Evolutionary conservation across 1,140 invertebrate genomes (phyloP), one percentile per base, ranked within the genome.

Genomic region (Drosophila erecta): DNA sequence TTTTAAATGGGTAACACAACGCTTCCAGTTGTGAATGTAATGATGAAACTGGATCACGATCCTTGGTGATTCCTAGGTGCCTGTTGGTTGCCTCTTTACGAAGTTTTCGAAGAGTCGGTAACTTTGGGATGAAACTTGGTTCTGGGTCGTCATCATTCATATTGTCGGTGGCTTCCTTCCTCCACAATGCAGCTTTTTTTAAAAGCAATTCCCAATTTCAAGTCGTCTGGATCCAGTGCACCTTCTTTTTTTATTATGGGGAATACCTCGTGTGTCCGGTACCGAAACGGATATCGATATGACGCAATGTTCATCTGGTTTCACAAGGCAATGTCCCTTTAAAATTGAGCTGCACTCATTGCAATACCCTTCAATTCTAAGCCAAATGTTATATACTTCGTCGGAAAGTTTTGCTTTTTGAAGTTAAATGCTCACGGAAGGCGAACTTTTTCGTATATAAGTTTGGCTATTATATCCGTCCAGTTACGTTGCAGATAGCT

Each of bases 31-130:
- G 17, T 17, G 1, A 17, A 17, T 17, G 17, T 58, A 58, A 49
- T 0, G 41, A 33, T 14, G 41, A 24, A 24, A 33, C 33, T 22
- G 41, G 27, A 47, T 58, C 17, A 20, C 41, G 27, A 22, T 47
- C 41, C 12, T 57, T 57, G 2, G 12, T 57, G 15, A 30, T 57
- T 20, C 4, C 24, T 30, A 57, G 17, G 14, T 49, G 27, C 17
- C 17, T 20, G 14, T 58, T 49, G 7, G 24, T 33, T 4, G 55
- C 27, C 17, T 58, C 41, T 46, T 46, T 15, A 10, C 55, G 24
- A 17, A 57, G 55, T 30, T 57, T 57, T 14, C 40, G 55, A 14
- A 57, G 41, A 20, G 24, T 57, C 30, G 55, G 40, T 14, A 49
- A 11, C 8, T 30, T 51, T 2, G 41, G 24, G 5, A 56, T 14